A percentile compares a stretch with the other conserved stretches of the same genome.
phyloP scores from a whole-genome alignment of 2,888 invertebrate genomes.

The Drosophila falleni region DNA sequence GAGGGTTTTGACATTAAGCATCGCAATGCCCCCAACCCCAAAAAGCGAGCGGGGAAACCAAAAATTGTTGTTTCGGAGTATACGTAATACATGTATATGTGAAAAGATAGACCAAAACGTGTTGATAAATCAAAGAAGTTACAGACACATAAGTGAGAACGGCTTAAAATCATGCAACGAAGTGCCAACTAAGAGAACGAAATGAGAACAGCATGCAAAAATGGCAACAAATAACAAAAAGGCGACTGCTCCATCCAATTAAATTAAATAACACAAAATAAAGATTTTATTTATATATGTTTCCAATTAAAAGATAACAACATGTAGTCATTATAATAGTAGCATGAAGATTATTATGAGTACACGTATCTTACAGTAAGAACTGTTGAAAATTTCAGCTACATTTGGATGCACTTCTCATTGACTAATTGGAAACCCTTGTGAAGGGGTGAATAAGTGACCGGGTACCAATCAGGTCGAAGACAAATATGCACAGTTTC shows the following conservation, averaged over 20 bases:
- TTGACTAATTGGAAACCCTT: constrained; percentile 40
- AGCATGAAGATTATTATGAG: not conserved
- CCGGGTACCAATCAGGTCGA: constrained; percentile 49
- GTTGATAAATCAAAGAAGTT: constrained; percentile 40
- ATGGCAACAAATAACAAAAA: not conserved
- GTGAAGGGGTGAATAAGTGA: not conserved
- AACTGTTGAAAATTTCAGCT: constrained; percentile 17
- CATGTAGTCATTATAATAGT: not conserved
- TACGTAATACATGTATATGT: constrained; percentile 18
- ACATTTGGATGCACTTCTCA: constrained; percentile 6
- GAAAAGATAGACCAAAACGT: constrained; percentile 44
- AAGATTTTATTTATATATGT: not conserved
- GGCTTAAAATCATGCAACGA: constrained; percentile 36
- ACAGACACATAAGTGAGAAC: constrained; percentile 46
- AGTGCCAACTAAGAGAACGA: constrained; percentile 39
- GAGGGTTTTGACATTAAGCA: constrained; percentile 40
- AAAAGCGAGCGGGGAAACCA: constrained; percentile 50
- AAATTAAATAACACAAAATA: not conserved
- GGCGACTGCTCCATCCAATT: not conserved
- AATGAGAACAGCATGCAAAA: constrained; percentile 12
- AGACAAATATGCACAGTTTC: constrained; percentile 70
- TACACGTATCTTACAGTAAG: not conserved
- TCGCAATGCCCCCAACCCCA: constrained; percentile 15
- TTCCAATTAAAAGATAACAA: not conserved
- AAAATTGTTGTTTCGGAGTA: constrained; percentile 44